These are phyloP conservation scores for Proteles cristata DNA, from an alignment of 2,113 vertebrate species.

Conservation along the genomic window DNA sequence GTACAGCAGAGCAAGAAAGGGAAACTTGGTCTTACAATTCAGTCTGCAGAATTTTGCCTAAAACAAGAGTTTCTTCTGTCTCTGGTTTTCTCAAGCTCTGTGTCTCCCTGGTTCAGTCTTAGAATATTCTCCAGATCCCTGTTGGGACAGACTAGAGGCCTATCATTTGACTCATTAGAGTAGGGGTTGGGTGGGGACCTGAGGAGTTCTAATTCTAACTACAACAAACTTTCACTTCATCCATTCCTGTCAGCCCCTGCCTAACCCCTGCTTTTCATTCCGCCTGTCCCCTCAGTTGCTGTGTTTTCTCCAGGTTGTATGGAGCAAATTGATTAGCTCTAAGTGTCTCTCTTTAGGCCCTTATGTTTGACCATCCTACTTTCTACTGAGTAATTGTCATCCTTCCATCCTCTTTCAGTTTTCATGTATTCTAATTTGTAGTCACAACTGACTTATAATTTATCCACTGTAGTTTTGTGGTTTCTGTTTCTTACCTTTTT, in stretches of 20 bases:
- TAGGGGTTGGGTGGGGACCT: neutral
- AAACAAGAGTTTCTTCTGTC: neutral
- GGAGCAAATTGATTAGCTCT: neutral
- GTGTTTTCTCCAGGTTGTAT: neutral
- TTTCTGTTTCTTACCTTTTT: constrained; percentile 22
- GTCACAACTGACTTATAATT: neutral
- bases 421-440: neutral
- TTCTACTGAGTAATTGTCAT: constrained; percentile 38
- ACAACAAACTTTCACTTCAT: neutral
- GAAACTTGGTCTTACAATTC: constrained; percentile 14
- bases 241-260: neutral
- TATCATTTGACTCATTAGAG: neutral
- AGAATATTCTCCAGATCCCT: neutral
- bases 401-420: neutral
- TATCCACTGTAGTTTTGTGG: neutral
- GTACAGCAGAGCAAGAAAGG: neutral
- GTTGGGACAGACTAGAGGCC: neutral
- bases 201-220: neutral
- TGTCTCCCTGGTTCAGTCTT: neutral
- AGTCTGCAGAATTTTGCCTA: neutral
- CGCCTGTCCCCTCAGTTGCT: neutral
- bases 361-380: neutral
- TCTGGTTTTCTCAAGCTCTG: neutral
- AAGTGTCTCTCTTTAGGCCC: neutral
- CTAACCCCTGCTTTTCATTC: neutral